Conservation (phyloP, 2,888 invertebrate genomes). For the Apotomis capreana region DNA sequence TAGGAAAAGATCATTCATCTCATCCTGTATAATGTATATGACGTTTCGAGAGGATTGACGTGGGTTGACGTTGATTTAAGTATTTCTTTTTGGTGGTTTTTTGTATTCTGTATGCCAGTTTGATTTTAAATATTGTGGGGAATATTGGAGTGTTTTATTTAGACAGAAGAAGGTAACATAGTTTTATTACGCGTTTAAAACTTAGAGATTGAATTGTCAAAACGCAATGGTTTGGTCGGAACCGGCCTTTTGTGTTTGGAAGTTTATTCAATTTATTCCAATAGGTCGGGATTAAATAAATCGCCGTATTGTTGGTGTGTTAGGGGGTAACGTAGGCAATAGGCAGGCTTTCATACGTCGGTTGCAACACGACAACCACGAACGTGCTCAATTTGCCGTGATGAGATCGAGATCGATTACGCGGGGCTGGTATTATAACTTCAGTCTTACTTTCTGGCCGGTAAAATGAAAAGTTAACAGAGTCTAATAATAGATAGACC, state of each 20-base stretch:
- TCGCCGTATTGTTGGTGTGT: slow-evolving; percentile 57
- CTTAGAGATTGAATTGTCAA: too few relatives aligned
- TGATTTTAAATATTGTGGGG: background rate
- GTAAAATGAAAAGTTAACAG: slow-evolving; percentile 28
- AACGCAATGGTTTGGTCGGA: too few relatives aligned
- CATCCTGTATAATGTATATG: slow-evolving; percentile 42
- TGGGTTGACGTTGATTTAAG: slow-evolving; percentile 67
- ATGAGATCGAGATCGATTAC: slow-evolving; percentile 32
- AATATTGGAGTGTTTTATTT: slow-evolving; percentile 15
- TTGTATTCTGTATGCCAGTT: background rate
- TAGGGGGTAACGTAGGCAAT: slow-evolving; percentile 12
- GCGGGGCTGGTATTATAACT: slow-evolving; percentile 9
- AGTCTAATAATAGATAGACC: background rate
- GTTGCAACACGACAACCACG: slow-evolving; percentile 45
- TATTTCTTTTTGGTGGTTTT: slow-evolving; percentile 45
- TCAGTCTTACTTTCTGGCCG: slow-evolving; percentile 33
- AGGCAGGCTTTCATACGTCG: slow-evolving; percentile 18
- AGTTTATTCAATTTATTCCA: slow-evolving; percentile 68
- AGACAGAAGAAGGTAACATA: background rate
- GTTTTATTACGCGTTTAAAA: too few relatives aligned
- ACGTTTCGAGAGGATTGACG: slow-evolving; percentile 62
- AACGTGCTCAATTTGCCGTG: slow-evolving; percentile 41
- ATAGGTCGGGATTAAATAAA: slow-evolving; percentile 67
- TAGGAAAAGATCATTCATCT: background rate
- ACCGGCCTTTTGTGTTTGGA: background rate